These are phyloP conservation scores for Anoplolepis gracilipes DNA, from an alignment of 1,140 invertebrate species.

Conservation along the genomic window DNA sequence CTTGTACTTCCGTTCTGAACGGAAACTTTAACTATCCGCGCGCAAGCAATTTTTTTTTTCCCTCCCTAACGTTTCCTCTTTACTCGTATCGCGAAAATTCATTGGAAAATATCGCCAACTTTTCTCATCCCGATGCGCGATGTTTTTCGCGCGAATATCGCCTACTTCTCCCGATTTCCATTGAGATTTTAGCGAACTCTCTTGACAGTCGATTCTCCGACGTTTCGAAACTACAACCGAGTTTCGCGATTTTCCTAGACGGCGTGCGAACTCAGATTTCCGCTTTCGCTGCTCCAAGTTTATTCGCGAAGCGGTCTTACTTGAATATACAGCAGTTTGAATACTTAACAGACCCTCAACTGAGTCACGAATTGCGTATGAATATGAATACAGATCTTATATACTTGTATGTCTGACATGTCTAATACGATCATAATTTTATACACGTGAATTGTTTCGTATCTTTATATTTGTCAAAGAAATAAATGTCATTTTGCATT, in stretches of 20 bases:
- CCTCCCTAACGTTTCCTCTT: background rate
- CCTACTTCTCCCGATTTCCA: constrained; percentile 21
- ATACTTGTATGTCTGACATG: background rate
- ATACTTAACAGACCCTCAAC: constrained; percentile 43
- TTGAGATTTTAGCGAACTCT: constrained; percentile 44
- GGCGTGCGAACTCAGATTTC: constrained; percentile 25
- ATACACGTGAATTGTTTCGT: background rate
- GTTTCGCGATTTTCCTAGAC: constrained; percentile 47
- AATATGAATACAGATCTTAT: constrained; percentile 1
- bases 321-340: constrained; percentile 31
- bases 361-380: constrained; percentile 7
- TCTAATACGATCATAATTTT: constrained; percentile 31
- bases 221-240: constrained; percentile 29
- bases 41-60: background rate
- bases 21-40: constrained; percentile 18
- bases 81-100: constrained; percentile 23
- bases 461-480: background rate
- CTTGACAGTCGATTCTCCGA: constrained; percentile 39
- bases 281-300: constrained; percentile 36
- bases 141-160: constrained; percentile 30
- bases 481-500: background rate
- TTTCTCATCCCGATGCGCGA: constrained; percentile 8
- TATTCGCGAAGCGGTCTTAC: constrained; percentile 7
- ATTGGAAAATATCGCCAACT: constrained; percentile 34
- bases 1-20: constrained; percentile 2